Base-by-base conservation (phyloP, 1,140 invertebrate genomes). In the Drosophila fuyamai region DNA sequence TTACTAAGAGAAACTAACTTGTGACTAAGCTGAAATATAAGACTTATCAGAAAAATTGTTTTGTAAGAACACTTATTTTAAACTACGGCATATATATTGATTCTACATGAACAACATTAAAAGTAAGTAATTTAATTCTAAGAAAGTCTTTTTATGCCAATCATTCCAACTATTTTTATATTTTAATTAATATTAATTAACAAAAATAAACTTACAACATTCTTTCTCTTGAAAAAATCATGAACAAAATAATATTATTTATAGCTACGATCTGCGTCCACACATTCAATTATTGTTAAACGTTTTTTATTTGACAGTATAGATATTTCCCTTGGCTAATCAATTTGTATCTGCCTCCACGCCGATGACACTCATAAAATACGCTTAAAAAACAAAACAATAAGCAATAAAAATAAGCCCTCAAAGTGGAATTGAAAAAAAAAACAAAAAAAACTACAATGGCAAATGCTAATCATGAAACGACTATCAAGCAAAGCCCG, bases 381-480 rank as follows among this genome's bases (percentile, higher is more conserved):
- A 38, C 16, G 65, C 60, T 54, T 29, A 38, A 43, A 14, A 48
- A 44, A 54, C 47, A 56, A 50, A 16, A 36, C 32, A 12, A 36
- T 1, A 63, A 71, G 29, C 68, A 43, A 58, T 72, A 71, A 71
- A 72, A 72, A 72, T 36, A 41, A 71, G 56, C 53, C 67, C 67
- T 70, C 65, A 71, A 71, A 71, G 32, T 41, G 53, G 36, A 70
- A 68, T 53, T 41, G 62, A 36, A 18, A 70, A 56, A 12, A 18
- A 55, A 58, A 57, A 38, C 27, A 40, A 47, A 48, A 32, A 13
- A 5, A 14, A 32, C 18, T 50, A 66, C 32, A 50, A 68, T 46
- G 38, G 56, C 57, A 41, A 77, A 70, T 59, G 63, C 72, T 59
- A 66, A 65, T 75, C 67, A 75, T 62, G 23, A n/a, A 62, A 41